A percentile compares a stretch with the other conserved stretches of the same genome.
phyloP scores from a whole-genome alignment of 2,113 vertebrate genomes.

The Gadus macrocephalus region DNA sequence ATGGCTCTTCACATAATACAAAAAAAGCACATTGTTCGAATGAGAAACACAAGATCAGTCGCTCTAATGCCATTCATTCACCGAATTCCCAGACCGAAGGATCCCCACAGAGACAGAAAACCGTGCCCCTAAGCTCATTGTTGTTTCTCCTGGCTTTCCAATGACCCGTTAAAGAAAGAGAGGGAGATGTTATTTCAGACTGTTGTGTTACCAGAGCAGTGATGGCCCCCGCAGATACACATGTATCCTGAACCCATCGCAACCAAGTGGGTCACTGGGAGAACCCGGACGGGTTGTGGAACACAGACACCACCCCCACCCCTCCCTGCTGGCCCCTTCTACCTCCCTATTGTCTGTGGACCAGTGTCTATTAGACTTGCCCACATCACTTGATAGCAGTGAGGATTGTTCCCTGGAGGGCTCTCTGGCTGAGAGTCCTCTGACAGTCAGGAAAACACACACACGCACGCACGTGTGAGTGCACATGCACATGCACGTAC shows the following conservation, averaged over 20 bases:
- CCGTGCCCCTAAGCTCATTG: no score
- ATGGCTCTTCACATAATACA: no score
- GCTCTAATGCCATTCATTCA: no score
- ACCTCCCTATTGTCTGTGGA: constrained; percentile 6
- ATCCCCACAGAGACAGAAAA: no score
- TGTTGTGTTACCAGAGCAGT: constrained; percentile 24
- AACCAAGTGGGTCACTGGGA: constrained; percentile 38
- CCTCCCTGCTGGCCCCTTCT: constrained; percentile 2
- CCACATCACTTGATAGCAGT: constrained; percentile 30
- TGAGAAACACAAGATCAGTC: no score
- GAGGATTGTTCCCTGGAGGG: constrained; percentile 31
- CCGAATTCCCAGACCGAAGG: no score
- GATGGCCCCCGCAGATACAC: constrained; percentile 4
- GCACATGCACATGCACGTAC: no score
- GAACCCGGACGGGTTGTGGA: constrained; percentile 7
- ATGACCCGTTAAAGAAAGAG: no score
- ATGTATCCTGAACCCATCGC: background rate
- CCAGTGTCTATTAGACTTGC: constrained; percentile 8
- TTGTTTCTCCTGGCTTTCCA: no score
- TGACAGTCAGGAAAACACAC: constrained; percentile 25
- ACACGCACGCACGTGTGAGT: constrained; percentile 11
- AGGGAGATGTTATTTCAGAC: constrained; percentile 27
- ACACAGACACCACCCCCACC: background rate
- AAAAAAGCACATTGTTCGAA: no score
- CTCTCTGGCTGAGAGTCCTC: constrained; percentile 29